A percentile compares a stretch with the other conserved stretches of the same genome.
Conservation (phyloP, 2,797 vertebrate species). For the Molothrus ater region DNA sequence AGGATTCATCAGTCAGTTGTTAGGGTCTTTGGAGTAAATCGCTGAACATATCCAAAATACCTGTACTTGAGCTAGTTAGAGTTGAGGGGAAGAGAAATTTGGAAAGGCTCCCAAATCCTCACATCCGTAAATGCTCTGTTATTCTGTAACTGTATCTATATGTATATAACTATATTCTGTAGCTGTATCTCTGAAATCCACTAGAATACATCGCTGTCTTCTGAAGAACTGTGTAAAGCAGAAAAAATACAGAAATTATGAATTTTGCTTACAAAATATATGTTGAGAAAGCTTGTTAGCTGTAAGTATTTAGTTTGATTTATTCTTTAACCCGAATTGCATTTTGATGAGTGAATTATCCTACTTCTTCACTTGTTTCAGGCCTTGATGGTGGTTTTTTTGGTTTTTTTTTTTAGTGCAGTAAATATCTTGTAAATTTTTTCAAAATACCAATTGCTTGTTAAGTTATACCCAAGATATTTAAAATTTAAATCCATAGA, state of each 20-base stretch:
- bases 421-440: neutral
- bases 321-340: neutral
- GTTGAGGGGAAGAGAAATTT: neutral
- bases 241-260: neutral
- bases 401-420: neutral
- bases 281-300: neutral
- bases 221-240: neutral
- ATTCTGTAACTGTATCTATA: neutral
- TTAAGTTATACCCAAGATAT: neutral
- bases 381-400: neutral
- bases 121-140: neutral
- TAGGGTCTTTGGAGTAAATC: neutral
- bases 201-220: neutral
- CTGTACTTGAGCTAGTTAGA: neutral
- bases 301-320: neutral
- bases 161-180: neutral
- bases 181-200: neutral
- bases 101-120: neutral
- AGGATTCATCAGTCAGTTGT: neutral
- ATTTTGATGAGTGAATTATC: neutral
- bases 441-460: neutral
- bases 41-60: neutral
- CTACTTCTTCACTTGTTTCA: neutral
- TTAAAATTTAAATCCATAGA: neutral
- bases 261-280: neutral